A percentile compares a stretch with the other conserved stretches of the same genome.
Evolutionary conservation across 2,888 invertebrate species (phyloP).

Genomic region (Alloscopus bannaensis): DNA sequence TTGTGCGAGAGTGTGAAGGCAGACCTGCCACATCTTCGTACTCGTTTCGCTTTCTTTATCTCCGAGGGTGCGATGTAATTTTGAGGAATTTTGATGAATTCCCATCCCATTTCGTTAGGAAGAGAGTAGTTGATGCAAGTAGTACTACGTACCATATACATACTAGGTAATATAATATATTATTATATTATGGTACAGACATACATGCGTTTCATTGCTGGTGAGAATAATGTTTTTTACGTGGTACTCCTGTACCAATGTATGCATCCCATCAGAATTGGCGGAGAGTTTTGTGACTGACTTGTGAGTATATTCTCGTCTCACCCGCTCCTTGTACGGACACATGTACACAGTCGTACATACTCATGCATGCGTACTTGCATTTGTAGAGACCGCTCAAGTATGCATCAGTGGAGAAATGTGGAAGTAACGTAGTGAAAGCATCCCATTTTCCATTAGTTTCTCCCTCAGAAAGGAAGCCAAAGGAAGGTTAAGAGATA

Average conservation of each 20-base stretch:
- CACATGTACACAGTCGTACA: conserved; percentile 3
- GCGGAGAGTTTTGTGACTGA: too few species aligned
- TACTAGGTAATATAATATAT: too few species aligned
- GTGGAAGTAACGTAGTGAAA: conserved; percentile 12
- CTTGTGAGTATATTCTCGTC: too few species aligned
- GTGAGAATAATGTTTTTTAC: conserved; percentile 4
- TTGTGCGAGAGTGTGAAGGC: conserved; percentile 22
- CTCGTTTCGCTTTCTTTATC: conserved; percentile 54
- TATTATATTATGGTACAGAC: conserved; percentile 5
- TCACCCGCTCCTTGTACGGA: background rate
- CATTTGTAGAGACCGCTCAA: background rate
- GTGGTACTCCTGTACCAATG: conserved; percentile 49
- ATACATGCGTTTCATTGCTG: conserved; percentile 9
- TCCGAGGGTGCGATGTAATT: conserved; percentile 71
- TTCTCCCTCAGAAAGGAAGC: conserved; percentile 7
- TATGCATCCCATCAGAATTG: conserved; percentile 26
- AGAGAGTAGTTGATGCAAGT: conserved; percentile 1
- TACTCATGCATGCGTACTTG: conserved; percentile 39
- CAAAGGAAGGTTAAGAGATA: conserved; percentile 25
- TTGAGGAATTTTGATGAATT: conserved; percentile 72
- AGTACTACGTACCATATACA: too few species aligned
- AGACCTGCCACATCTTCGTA: conserved; percentile 50
- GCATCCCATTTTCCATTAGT: conserved; percentile 49
- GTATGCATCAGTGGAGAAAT: background rate
- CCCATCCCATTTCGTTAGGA: conserved; percentile 59